Evolutionary conservation across 2,888 invertebrate species (phyloP).

Genomic region (Amiota mariae): DNA sequence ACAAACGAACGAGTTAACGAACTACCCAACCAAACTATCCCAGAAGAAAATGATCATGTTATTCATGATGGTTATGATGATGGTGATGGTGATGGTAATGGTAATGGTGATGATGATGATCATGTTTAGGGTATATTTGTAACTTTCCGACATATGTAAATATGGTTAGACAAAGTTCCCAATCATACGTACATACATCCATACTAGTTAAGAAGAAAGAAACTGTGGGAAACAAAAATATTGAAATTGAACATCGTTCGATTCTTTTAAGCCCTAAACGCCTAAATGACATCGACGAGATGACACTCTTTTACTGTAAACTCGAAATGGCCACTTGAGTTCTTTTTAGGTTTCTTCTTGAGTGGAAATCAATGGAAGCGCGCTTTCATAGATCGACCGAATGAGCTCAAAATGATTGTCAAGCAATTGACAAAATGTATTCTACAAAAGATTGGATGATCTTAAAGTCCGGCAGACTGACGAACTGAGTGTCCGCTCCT

Average conservation of each 20-base stretch:
- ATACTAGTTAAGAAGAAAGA: conserved; percentile 35
- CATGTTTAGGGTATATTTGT: conserved; percentile 30
- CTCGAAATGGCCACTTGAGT: conserved; percentile 67
- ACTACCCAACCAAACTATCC: background rate
- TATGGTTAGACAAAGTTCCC: conserved; percentile 11
- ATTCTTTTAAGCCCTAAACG: conserved; percentile 44
- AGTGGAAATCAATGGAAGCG: conserved; percentile 70
- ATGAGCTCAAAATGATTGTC: conserved; percentile 48
- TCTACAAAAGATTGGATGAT: too few relatives aligned
- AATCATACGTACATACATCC: too few relatives aligned
- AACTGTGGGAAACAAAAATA: conserved; percentile 66
- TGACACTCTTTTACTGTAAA: conserved; percentile 54
- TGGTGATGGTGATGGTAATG: too few relatives aligned
- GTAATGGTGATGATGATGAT: conserved; percentile 18
- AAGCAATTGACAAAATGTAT: conserved; percentile 67
- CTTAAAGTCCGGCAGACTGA: conserved; percentile 35
- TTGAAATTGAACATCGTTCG: conserved; percentile 45
- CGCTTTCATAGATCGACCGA: conserved; percentile 39
- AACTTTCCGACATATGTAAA: conserved; percentile 36
- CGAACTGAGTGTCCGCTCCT: conserved; percentile 44
- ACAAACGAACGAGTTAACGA: too few relatives aligned
- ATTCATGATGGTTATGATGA: conserved; percentile 1
- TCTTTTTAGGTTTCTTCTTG: conserved; percentile 54
- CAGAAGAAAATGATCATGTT: background rate
- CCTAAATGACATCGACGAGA: conserved; percentile 26